Base-by-base conservation (phyloP, 2,888 invertebrate genomes). In the Agrilus cyanescens region DNA sequence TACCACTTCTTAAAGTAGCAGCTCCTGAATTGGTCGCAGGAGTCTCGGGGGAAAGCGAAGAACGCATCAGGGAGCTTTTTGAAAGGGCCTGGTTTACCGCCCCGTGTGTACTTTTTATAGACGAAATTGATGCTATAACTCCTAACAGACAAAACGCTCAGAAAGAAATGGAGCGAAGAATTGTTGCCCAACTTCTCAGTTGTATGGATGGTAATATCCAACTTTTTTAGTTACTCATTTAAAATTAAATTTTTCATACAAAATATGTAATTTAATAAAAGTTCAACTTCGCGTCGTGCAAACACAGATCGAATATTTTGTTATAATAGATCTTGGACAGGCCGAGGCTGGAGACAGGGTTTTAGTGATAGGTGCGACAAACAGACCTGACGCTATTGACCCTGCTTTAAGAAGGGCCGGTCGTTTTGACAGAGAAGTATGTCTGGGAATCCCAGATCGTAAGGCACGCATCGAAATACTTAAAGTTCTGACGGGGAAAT, bases 41-140 rank as follows among this genome's bases (percentile, higher is more conserved):
- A 2, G 81, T 97, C 46, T 93, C 94, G 0, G 97, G 97, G 0
- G 94, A 95, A 65, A 93, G 93, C 1, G 97, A 98, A 66, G 86
- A 90, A 59, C 76, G 91, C 52, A 87, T 97, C 47, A 73, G 96
- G 48, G 85, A 90, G 53, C 66, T 96, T 12, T 97, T 98, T 69
- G 86, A 90, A 32, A 79, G 84, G 59, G 94, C 95, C 1, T 63
- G 75, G 6, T 66, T 70, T 44, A 68, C 76, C 39, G 76, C 87
- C 8, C 90, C 91, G 0, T 85, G 89, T 62, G 78, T 96, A 12
- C 66, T 96, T 32, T 94, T 96, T 59, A 82, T 98, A 48, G 97
- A 98, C 68, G 95, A 97, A 70, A 88, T 98, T 46, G 97, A 98
- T 71, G 82, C 91, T n/a, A 85, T 98, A 36, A 88, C 91, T 29